Conservation (phyloP, 2,113 vertebrate species). For the Chaetops frenatus region DNA sequence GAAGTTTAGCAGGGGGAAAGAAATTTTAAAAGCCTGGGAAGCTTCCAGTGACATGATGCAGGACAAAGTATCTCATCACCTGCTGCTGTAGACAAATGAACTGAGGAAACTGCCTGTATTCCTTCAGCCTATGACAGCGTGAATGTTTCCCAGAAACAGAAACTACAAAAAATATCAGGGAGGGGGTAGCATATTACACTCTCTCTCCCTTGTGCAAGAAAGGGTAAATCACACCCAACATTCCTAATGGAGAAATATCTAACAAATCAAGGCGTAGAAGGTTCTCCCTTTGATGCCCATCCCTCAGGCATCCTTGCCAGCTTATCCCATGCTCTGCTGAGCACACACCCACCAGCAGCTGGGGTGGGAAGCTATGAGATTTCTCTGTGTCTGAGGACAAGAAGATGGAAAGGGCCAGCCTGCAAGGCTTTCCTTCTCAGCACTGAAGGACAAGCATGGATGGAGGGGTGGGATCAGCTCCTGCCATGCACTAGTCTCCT, state of each 20-base stretch:
- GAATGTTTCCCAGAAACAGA: neutral
- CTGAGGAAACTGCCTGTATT: neutral
- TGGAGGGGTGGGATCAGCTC: neutral
- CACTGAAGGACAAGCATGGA: neutral
- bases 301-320: neutral
- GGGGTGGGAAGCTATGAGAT: neutral
- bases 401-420: neutral
- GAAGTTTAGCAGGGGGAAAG: neutral
- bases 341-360: accelerated
- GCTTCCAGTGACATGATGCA: neutral
- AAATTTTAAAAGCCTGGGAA: neutral
- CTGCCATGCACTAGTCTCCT: accelerated
- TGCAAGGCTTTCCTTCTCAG: neutral
- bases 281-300: accelerated
- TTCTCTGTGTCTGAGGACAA: neutral
- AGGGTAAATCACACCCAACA: neutral
- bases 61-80: neutral
- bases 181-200: neutral
- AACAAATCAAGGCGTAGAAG: neutral
- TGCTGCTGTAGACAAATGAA: neutral
- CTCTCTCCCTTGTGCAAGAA: neutral
- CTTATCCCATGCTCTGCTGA: accelerated
- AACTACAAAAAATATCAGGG: neutral
- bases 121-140: accelerated
- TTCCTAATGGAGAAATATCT: neutral